These are phyloP conservation scores for Alosa sapidissima DNA, from an alignment of 2,797 vertebrate genomes.

Conservation along the genomic window DNA sequence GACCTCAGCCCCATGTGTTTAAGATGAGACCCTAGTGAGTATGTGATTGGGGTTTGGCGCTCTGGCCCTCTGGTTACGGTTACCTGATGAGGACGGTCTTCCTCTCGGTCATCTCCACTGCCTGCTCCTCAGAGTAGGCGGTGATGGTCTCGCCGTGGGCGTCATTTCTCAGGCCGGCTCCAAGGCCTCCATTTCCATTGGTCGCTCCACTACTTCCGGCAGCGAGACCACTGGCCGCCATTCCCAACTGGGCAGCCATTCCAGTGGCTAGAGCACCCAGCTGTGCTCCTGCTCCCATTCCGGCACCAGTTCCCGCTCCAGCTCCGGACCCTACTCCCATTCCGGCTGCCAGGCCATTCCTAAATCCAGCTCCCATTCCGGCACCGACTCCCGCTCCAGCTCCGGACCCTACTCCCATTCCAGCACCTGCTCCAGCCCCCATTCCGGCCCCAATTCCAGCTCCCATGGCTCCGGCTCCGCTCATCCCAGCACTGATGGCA, in stretches of 20 bases:
- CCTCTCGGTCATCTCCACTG: constrained; percentile 75
- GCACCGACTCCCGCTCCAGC: not conserved
- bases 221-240: constrained; percentile 24
- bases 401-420: not conserved
- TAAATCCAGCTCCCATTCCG: not conserved
- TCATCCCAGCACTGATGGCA: constrained; percentile 57
- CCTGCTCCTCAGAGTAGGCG: constrained; percentile 63
- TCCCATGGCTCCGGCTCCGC: constrained; percentile 44
- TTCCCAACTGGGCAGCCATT: constrained; percentile 8
- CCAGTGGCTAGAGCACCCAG: constrained; percentile 14
- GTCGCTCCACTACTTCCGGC: constrained; percentile 35
- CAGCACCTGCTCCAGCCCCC: constrained; percentile 18
- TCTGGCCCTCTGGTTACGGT: constrained; percentile 40
- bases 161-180: constrained; percentile 47
- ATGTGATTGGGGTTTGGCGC: not conserved
- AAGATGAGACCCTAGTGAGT: not conserved
- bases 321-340: not conserved
- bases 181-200: constrained; percentile 38
- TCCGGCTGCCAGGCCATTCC: no score
- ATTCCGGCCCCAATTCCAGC: constrained; percentile 32
- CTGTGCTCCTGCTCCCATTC: constrained; percentile 40
- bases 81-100: constrained; percentile 81
- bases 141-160: constrained; percentile 51
- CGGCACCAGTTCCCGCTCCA: constrained; percentile 33
- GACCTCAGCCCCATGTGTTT: no score